Base-by-base conservation (phyloP, 2,797 vertebrate genomes). In the Hippocampus kuda region DNA sequence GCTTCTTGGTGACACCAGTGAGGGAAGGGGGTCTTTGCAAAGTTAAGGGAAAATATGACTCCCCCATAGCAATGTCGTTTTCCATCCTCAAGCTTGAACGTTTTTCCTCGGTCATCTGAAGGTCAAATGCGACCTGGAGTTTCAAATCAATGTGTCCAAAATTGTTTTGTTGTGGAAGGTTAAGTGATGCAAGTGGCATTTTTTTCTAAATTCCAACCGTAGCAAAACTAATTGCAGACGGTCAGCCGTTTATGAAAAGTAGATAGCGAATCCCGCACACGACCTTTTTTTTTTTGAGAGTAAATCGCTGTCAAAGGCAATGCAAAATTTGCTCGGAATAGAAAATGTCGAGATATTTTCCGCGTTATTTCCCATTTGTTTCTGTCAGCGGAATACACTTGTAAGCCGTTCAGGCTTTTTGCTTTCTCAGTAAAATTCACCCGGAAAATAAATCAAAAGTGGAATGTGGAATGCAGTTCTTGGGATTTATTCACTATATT, bases 1-100 rank as follows among this genome's bases (percentile, higher is more conserved):
- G 79, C 75, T 87, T 87, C 77, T 80, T 85, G 83, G 84, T 85
- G 85, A 85, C 85, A 81, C 82, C 81, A 66, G 51, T 61, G 38
- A 70, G 57, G 48, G 26, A 34, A 68, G 42, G 70, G 67, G 75
- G 68, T 72, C 60, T 70, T 11, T 42, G 34, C 67, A 54, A n/a
- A 24, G 53, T n/a, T 12, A 56, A 56, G 10, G 24, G 22, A 24
- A 10, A 56, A 59, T 59, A 59, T 27, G 64, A 42, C 59, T 77
- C 66, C 71, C 65, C 82, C 57, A 70, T 72, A 16, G 74, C 81
- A 30, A 72, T 71, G 70, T 72, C 69, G 66, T 82, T 76, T 65
- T 70, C 51, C 66, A 66, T 75, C 57, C 41, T 60, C 63, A 73
- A 63, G 13, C 61, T 63, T 63, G 41, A 22, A 61, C 9, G 3